A percentile compares a stretch with the other conserved stretches of the same genome.
Conservation (phyloP, 1,140 invertebrate genomes). For the Drosophila bifasciata region DNA sequence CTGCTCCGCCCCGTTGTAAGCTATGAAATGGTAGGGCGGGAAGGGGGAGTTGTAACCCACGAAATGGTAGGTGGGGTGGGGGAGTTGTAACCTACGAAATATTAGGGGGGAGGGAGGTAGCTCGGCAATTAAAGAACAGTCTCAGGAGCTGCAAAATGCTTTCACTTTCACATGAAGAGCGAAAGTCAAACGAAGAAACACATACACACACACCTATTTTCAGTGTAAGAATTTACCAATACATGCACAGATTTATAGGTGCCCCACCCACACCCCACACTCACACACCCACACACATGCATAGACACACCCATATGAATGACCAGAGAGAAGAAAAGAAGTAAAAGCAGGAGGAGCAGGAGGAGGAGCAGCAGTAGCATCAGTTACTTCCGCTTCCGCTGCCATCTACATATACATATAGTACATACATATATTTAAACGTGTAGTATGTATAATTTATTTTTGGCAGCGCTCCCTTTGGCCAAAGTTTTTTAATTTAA, state of each 20-base stretch:
- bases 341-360: constrained; percentile 8
- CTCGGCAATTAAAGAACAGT: constrained; percentile 66
- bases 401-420: no score
- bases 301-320: constrained; percentile 13
- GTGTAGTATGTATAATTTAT: constrained; percentile 36
- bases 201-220: constrained; percentile 2
- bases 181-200: constrained; percentile 14
- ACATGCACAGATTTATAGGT: no score
- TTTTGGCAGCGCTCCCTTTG: constrained; percentile 48
- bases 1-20: not conserved
- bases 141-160: constrained; percentile 8
- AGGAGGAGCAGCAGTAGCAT: not conserved
- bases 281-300: constrained; percentile 1
- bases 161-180: constrained; percentile 22
- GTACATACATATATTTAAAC: constrained; percentile 1
- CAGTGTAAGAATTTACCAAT: no score
- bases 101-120: constrained; percentile 12
- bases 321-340: constrained; percentile 6
- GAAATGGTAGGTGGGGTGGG: constrained; percentile 10
- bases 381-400: no score
- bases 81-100: not conserved
- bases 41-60: no score
- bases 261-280: not conserved
- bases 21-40: not conserved
- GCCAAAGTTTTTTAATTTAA: constrained; percentile 80